phyloP scores from a whole-genome alignment of 92 coral and sea anemone species.

The Epizoanthus scotinus region DNA sequence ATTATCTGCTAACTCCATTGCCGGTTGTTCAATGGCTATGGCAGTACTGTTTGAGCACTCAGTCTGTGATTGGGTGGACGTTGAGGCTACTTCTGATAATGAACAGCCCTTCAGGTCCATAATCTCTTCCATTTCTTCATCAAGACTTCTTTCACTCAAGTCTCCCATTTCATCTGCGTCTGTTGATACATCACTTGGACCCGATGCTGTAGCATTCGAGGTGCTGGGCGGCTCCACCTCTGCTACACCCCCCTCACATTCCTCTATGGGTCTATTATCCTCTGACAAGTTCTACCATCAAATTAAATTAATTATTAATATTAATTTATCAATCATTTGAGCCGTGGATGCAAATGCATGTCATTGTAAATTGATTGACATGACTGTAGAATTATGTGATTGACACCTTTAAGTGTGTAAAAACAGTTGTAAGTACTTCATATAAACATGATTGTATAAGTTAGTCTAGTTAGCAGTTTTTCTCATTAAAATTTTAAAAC shows the following conservation, averaged over 20 bases:
- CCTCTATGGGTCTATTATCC: not conserved
- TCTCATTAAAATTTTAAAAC: too few relatives aligned
- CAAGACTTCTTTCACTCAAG: slow-evolving; percentile 62
- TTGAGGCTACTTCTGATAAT: slow-evolving; percentile 40
- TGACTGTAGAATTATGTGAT: too few relatives aligned
- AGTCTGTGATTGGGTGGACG: not conserved
- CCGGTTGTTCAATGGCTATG: not conserved
- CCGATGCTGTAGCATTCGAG: not conserved
- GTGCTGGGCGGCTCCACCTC: not conserved
- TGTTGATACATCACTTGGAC: not conserved
- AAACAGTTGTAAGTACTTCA: too few relatives aligned
- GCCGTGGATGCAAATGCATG: too few relatives aligned
- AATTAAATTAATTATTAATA: not conserved
- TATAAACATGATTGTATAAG: too few relatives aligned
- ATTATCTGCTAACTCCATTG: slow-evolving; percentile 2
- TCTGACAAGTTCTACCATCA: not conserved
- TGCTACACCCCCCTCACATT: not conserved
- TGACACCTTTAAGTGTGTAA: too few relatives aligned
- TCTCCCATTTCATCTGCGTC: slow-evolving; percentile 33
- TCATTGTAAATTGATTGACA: too few relatives aligned
- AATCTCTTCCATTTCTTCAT: slow-evolving; percentile 72
- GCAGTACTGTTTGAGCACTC: not conserved
- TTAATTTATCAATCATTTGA: too few relatives aligned
- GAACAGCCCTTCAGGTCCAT: slow-evolving; percentile 65
- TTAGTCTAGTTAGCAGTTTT: too few relatives aligned